Conservation (phyloP, 2,797 vertebrate species). For the Phalloptychus januarius region DNA sequence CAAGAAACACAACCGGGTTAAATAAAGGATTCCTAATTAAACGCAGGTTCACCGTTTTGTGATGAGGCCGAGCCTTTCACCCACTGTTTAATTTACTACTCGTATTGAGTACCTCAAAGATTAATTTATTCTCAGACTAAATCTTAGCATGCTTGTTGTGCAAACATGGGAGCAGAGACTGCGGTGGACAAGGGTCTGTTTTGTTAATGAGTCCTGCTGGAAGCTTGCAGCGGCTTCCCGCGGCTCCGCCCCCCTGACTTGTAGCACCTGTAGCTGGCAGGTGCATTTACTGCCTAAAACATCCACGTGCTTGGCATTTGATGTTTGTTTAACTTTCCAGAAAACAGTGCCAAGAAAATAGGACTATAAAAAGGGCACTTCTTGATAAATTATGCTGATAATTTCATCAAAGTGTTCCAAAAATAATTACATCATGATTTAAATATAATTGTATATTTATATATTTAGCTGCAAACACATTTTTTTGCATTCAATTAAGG, state of each 20-base stretch:
- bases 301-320: slow-evolving; percentile 19
- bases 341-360: slow-evolving; percentile 10
- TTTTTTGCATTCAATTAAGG: not conserved
- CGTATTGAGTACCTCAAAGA: slow-evolving; percentile 16
- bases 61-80: slow-evolving; percentile 25
- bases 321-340: slow-evolving; percentile 4
- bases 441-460: too few species aligned
- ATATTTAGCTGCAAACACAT: not conserved
- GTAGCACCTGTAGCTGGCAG: slow-evolving; percentile 43
- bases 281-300: slow-evolving; percentile 16
- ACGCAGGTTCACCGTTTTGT: slow-evolving; percentile 19
- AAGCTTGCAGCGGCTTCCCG: slow-evolving; percentile 34
- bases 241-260: slow-evolving; percentile 29
- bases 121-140: slow-evolving; percentile 23
- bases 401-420: not conserved
- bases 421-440: not conserved
- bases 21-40: slow-evolving; percentile 17
- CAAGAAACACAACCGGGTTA: slow-evolving; percentile 20
- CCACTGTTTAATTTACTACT: slow-evolving; percentile 8
- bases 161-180: slow-evolving; percentile 38
- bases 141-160: slow-evolving; percentile 35
- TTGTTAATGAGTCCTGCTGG: slow-evolving; percentile 45
- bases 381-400: not conserved
- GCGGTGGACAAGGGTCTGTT: slow-evolving; percentile 52
- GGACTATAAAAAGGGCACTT: too few species aligned